These are phyloP conservation scores for Horisme vitalbata DNA, from an alignment of 2,888 invertebrate genomes.

Conservation along the genomic window DNA sequence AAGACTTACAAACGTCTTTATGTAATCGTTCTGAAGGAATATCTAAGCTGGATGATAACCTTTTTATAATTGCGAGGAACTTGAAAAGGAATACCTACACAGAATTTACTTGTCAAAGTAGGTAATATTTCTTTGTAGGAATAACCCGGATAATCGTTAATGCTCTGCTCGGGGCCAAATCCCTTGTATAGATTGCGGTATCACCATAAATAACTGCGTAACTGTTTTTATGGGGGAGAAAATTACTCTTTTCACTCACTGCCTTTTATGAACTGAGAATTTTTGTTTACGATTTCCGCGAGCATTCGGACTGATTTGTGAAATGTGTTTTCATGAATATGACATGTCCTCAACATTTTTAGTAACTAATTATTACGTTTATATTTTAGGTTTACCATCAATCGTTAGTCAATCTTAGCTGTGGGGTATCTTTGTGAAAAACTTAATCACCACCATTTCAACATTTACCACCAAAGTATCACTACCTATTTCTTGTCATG, in stretches of 20 bases:
- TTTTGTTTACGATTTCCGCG: conserved; percentile 60
- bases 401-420: too few species aligned
- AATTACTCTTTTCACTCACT: conserved; percentile 73
- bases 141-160: conserved; percentile 76
- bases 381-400: too few species aligned
- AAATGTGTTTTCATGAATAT: too few species aligned
- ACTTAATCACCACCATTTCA: too few species aligned
- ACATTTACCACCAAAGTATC: too few species aligned
- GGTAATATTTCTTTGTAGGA: conserved; percentile 74
- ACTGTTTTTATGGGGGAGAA: conserved; percentile 80
- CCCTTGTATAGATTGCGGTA: conserved; percentile 79
- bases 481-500: too few species aligned
- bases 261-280: conserved; percentile 66
- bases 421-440: too few species aligned
- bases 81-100: conserved; percentile 60
- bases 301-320: conserved; percentile 11
- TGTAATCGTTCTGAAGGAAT: too few species aligned
- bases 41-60: conserved; percentile 27
- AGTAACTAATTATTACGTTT: too few species aligned
- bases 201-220: conserved; percentile 79
- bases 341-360: too few species aligned
- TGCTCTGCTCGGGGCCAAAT: conserved; percentile 71
- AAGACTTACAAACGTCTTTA: too few species aligned
- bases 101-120: conserved; percentile 75
- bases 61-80: conserved; percentile 45